Evolutionary conservation across 1,140 invertebrate species (phyloP), one percentile per base, ranked within the genome.

Genomic region (Leptopilina boulardi): DNA sequence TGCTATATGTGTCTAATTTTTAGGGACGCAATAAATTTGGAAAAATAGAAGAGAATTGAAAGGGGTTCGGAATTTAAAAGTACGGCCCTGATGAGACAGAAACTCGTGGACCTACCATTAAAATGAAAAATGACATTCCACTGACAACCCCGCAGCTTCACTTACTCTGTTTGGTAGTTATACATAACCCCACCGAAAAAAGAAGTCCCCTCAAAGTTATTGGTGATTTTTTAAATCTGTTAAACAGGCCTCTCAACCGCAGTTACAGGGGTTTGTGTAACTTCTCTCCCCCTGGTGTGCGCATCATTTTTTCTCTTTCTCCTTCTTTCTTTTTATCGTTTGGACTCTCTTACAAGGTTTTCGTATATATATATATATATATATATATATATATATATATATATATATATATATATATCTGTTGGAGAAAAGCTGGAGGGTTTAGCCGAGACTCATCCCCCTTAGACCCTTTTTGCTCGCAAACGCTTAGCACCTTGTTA

Each of bases 101-200:
- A 26, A 76, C 76, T 80, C 79, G 82, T 77, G 82, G 78, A 21
- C 79, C 84, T 76, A 89, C 89, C 89, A 91, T 91, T 91, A 91
- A 91, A 91, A 91, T 91, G 90, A 91, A 91, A 91, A 91, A 91
- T 91, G 89, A 91, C 87, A 85, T 86, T 85, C 80, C 83, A 78
- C 73, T 82, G 84, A 84, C 82, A 76, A 84, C 83, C 84, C 77
- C 82, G 84, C 83, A 80, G 75, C 54, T 51, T 77, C 73, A 77
- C 23, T 78, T 41, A 59, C 73, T 70, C 41, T 75, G 66, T 72
- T 78, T 70, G 77, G 73, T 81, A 83, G 82, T 86, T 87, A 85
- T 80, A 79, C 56, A 73, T 81, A 76, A 76, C 74, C 76, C 85
- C 77, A 80, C 76, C 71, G 59, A 74, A 79, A 78, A 78, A 77